Base-by-base conservation (phyloP, 2,797 vertebrate species). In the Gymnoscopelus microlampas region DNA sequence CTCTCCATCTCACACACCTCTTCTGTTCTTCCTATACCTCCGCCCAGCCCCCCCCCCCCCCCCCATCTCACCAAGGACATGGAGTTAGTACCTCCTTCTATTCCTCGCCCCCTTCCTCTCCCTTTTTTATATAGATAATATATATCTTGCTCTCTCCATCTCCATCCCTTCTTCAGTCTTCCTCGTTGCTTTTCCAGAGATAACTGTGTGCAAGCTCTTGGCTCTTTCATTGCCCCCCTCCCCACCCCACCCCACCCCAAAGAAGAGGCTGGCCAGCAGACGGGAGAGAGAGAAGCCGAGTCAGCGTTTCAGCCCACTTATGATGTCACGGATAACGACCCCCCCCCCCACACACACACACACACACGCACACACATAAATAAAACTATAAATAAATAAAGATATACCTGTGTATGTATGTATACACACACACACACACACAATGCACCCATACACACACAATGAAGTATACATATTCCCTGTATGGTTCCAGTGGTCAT, bases 221-320 rank as follows among this genome's bases (percentile, higher is more conserved):
- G 74, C 80, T 76, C 73, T 89, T 90, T 87, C 83, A 89, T 89
- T 80, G 78, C 82, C 83, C 81, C 86, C 54, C 1, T 12, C 61
- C 23, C 19, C 53, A 5, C 11, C 32, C 9, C 78, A 70, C 85
- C 82, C 85, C 84, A 71, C 49, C 64, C 35, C 23, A 60, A 84
- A 88, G 89, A 90, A 79, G 91, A 89, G 83, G 86, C 87, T 89
- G 86, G 74, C 89, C 87, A 83, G 85, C 84, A 78, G 74, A 85
- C 77, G 9, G 39, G 26, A 29, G 26, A 10, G 39, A 83, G 85
- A 87, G 88, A 87, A 90, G 90, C 92, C 85, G 88, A 91, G 90
- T 94, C 94, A 95, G 94, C 94, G 86, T 80, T 90, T 89, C 78
- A 84, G 76, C 71, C 73, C 88, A 77, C 68, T 44, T 81, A 85